Conservation (phyloP, 2,888 invertebrate genomes). For the Auanema sp. region DNA sequence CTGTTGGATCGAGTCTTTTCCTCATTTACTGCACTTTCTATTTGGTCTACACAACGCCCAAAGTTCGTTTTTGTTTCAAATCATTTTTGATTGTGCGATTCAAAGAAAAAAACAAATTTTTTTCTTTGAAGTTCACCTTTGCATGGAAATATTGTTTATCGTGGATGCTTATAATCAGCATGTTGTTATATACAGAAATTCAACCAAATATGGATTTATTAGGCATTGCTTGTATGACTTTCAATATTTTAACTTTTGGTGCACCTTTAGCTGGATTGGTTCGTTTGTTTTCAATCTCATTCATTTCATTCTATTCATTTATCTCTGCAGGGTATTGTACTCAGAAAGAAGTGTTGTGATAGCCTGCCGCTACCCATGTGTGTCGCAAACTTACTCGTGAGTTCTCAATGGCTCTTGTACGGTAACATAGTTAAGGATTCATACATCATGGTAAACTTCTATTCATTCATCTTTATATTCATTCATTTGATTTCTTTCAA, state of each 20-base stretch:
- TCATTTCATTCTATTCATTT: constrained; percentile 38
- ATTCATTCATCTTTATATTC: neutral
- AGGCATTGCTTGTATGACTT: constrained; percentile 73
- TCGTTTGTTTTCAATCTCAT: constrained; percentile 41
- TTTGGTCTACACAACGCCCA: constrained; percentile 77
- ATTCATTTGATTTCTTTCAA: constrained; percentile 67
- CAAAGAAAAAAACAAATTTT: neutral
- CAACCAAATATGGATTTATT: constrained; percentile 68
- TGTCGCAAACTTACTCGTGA: constrained; percentile 80
- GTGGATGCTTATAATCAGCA: constrained; percentile 67
- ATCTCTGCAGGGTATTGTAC: constrained; percentile 78
- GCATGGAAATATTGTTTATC: constrained; percentile 34
- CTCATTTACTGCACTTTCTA: constrained; percentile 75
- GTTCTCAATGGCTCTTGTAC: constrained; percentile 79
- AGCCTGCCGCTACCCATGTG: constrained; percentile 85
- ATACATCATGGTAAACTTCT: constrained; percentile 75
- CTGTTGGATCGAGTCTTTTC: constrained; percentile 76
- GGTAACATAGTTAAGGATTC: constrained; percentile 77
- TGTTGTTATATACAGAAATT: constrained; percentile 66
- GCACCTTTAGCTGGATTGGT: constrained; percentile 80
- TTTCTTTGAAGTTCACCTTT: constrained; percentile 27
- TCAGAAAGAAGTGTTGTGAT: constrained; percentile 71
- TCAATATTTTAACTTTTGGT: constrained; percentile 80
- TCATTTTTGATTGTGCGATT: neutral
- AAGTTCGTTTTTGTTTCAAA: constrained; percentile 65